Conservation (phyloP, 1,140 invertebrate species). For the Pristionchus pacificus region DNA sequence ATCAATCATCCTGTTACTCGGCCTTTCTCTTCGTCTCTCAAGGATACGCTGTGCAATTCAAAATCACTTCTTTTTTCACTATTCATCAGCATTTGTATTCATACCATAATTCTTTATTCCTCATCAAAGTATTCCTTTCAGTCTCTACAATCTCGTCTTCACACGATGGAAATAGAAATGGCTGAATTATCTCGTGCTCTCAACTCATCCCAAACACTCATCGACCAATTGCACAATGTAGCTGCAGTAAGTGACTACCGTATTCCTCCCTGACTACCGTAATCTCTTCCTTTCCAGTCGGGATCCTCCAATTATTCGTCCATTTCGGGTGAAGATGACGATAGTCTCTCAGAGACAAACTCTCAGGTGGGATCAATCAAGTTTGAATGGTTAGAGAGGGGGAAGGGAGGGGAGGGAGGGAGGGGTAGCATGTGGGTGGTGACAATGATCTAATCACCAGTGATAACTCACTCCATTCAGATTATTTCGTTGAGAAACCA, state of each 20-base stretch:
- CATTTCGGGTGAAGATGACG: background rate
- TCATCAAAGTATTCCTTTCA: background rate
- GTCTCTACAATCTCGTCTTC: background rate
- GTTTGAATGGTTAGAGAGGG: too few relatives aligned
- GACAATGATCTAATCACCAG: background rate
- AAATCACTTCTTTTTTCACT: background rate
- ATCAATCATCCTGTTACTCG: too few relatives aligned
- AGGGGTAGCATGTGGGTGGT: too few relatives aligned
- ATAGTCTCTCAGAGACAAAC: background rate
- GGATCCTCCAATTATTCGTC: background rate
- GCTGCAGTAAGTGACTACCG: background rate
- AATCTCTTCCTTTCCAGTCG: background rate
- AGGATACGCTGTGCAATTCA: background rate
- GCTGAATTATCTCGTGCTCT: background rate
- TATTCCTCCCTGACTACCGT: background rate
- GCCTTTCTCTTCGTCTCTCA: background rate
- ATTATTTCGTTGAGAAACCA: slow-evolving; percentile 29
- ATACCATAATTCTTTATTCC: background rate
- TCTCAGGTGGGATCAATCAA: too few relatives aligned
- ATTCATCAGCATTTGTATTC: too few relatives aligned
- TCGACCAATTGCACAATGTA: background rate
- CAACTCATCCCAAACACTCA: background rate
- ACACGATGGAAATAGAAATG: background rate
- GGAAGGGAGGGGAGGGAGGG: too few relatives aligned
- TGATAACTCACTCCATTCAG: background rate